Evolutionary conservation across 2,113 vertebrate species (phyloP).

Genomic region (Psophia crepitans): DNA sequence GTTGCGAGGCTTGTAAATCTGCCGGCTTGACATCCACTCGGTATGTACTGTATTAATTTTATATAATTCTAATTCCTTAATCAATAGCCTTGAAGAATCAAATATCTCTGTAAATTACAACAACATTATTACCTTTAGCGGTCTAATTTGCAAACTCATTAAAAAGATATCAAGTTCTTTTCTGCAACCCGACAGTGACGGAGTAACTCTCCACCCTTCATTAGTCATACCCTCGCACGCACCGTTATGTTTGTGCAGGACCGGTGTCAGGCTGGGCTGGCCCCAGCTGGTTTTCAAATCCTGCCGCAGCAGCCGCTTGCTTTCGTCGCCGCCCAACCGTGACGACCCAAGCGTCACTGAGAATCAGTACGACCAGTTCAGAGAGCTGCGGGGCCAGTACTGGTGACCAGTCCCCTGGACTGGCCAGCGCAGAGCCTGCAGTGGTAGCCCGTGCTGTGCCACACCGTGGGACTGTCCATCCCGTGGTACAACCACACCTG

Average conservation of each 20-base stretch:
- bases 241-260: not conserved
- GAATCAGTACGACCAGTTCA: fast-evolving
- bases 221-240: not conserved
- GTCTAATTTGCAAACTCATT: conserved; percentile 42
- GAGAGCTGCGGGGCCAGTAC: not conserved
- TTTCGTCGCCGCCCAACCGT: not conserved
- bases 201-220: conserved; percentile 2
- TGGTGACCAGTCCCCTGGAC: not conserved
- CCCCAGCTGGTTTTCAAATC: not conserved
- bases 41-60: not conserved
- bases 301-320: not conserved
- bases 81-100: conserved; percentile 38
- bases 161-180: conserved; percentile 19
- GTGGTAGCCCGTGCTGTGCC: fast-evolving
- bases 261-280: not conserved
- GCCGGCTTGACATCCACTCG: not conserved
- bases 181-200: not conserved
- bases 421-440: fast-evolving
- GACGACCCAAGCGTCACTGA: not conserved
- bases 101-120: conserved; percentile 24
- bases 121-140: conserved; percentile 26
- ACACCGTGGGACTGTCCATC: not conserved
- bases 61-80: conserved; percentile 31
- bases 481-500: fast-evolving
- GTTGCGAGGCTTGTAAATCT: not conserved